Base-by-base conservation (phyloP, 2,113 vertebrate species). In the Scolopax mira region DNA sequence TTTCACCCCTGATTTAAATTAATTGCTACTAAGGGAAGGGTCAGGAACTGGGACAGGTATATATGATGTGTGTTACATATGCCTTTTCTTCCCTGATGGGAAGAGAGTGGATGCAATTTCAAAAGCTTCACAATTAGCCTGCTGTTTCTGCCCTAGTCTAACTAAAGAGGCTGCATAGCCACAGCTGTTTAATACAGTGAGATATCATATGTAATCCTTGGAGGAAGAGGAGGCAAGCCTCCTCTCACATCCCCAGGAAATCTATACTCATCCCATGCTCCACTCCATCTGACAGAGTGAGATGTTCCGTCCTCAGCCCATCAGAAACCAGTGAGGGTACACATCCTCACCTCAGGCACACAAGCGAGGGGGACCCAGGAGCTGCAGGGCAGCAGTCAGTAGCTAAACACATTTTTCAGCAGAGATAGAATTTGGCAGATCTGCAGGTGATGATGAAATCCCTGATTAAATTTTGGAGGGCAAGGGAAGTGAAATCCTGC, bases 141-240 rank as follows among this genome's bases (percentile, higher is more conserved):
- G 28, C 12, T 61, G 66, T 65, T 90, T 51, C 35, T 67, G 12
- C 5, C 18, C 3, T 27, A 28, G 8, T 37, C 51, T 73, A 58
- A 18, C 11, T 37, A 30, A 75, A 81, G 23, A 33, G 14, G 7
- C 28, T 80, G 44, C 49, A 54, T 11, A 72, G 14, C 9, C 46
- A 35, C 41, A 65, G 44, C 22, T 65, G 31, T 44, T 79, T 79
- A 30, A 37, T 24, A 11, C 21, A 37, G 44, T 61, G 44, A 85
- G 39, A 52, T 46, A 73, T 2, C 4, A 2, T 2, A 1, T 6
- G 8, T 30, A 69, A 70, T 33, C 10, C 0, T 0, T 7, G 12
- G 18, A 89, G 15, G 24, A 78, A 7, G 33, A 70, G 16, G 13
- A 52, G 27, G 11, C 28, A 85, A 73, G 6, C 41, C 9, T 67